phyloP scores from a whole-genome alignment of 2,888 invertebrate genomes.

The Dendrolimus pini region DNA sequence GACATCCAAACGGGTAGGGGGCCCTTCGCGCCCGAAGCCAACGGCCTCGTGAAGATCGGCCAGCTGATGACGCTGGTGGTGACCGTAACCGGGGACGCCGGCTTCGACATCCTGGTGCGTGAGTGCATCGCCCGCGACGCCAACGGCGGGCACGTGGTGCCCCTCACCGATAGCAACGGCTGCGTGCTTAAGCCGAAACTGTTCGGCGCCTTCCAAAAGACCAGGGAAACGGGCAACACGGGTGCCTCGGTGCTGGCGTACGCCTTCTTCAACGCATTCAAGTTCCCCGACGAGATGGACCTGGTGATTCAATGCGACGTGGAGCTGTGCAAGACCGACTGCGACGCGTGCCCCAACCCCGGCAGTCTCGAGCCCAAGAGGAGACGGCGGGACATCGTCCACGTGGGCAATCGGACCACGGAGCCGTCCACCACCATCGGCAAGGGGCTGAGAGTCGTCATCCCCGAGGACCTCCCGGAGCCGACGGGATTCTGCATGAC shows the following conservation, averaged over 20 bases:
- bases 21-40: slow-evolving; percentile 85
- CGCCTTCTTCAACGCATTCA: slow-evolving; percentile 88
- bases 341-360: slow-evolving; percentile 82
- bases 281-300: slow-evolving; percentile 91
- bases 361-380: slow-evolving; percentile 76
- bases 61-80: slow-evolving; percentile 89
- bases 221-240: slow-evolving; percentile 82
- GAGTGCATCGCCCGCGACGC: slow-evolving; percentile 87
- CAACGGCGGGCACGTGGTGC: slow-evolving; percentile 79
- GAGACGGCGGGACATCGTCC: slow-evolving; percentile 58
- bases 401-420: slow-evolving; percentile 63
- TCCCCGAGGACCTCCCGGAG: slow-evolving; percentile 80
- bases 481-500: slow-evolving; percentile 78
- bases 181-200: slow-evolving; percentile 88
- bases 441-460: slow-evolving; percentile 80
- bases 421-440: slow-evolving; percentile 79
- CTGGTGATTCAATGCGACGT: slow-evolving; percentile 88
- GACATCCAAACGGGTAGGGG: slow-evolving; percentile 87
- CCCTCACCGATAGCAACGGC: slow-evolving; percentile 84
- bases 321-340: slow-evolving; percentile 87
- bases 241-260: slow-evolving; percentile 86
- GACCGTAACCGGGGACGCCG: slow-evolving; percentile 86
- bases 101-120: slow-evolving; percentile 85
- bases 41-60: slow-evolving; percentile 87
- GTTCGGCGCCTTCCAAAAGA: slow-evolving; percentile 89